Evolutionary conservation across 2,113 vertebrate species (phyloP), one percentile per base, ranked within the genome.

Genomic region (Pionites leucogaster): DNA sequence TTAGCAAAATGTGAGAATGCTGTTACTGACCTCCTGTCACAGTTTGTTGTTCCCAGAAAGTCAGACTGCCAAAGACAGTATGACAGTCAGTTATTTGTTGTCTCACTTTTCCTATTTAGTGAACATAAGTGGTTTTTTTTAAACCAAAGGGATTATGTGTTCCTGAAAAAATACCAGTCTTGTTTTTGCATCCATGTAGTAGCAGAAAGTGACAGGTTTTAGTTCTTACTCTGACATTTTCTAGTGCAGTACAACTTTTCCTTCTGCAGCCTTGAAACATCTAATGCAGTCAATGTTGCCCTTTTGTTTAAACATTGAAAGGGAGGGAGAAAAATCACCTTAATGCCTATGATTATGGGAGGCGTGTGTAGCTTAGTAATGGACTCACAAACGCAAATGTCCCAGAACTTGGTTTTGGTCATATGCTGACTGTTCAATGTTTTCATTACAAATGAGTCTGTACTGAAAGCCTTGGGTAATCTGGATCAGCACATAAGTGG

Each of bases 1-100:
- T 96, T 96, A 92, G 82, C 77, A 92, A 82, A 96, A 92, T 82
- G 95, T 95, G 91, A 85, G 88, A 85, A 65, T 81, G 62, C 75
- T 88, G 70, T 76, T 86, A 47, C 72, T 93, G 91, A 91, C 88
- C 94, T 93, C 63, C 68, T 94, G 95, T 94, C 80, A 46, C 80
- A 83, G 81, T 76, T 72, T 83, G 86, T 92, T 95, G 52, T 90
- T 94, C 76, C 50, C 90, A 71, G 67, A 71, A 94, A 94, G 80
- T 81, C 90, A 91, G 69, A 20, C 80, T 79, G 92, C 80, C 74
- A 75, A 78, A 88, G 76, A 68, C 69, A 50, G 76, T 37, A 5
- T 69, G 83, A 81, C 77, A 93, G 68, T 23, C 50, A 60, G 90
- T 86, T 96, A 84, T 29, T 95, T 92, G 76, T 93, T 90, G 91